phyloP scores from a whole-genome alignment of 2,113 vertebrate genomes.

The Furnarius figulus region DNA sequence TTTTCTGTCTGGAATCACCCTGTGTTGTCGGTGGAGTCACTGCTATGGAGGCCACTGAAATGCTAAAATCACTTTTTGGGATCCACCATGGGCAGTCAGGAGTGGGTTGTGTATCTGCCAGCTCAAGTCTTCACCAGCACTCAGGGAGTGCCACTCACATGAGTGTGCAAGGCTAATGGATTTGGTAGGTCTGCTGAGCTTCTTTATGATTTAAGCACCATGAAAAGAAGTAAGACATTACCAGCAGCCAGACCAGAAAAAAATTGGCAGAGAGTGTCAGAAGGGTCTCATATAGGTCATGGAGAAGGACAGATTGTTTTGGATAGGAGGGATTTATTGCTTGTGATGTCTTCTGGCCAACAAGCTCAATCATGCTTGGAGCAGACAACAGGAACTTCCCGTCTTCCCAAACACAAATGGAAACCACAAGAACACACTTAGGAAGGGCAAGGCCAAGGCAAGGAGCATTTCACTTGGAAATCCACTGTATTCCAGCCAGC shows the following conservation, averaged over 20 bases:
- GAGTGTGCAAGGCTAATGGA: background rate
- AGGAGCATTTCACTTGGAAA: background rate
- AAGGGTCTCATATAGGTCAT: background rate
- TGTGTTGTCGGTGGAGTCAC: background rate
- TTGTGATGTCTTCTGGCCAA: background rate
- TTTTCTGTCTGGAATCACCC: background rate
- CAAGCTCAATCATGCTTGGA: background rate
- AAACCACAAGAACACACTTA: background rate
- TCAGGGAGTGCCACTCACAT: background rate
- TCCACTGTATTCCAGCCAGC: background rate
- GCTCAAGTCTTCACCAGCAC: background rate
- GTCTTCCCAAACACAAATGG: background rate
- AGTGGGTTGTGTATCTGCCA: background rate
- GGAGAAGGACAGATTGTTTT: background rate
- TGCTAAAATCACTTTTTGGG: background rate
- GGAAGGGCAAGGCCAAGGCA: background rate
- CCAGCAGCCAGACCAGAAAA: background rate
- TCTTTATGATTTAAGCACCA: background rate
- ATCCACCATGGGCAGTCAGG: background rate
- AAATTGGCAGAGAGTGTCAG: background rate
- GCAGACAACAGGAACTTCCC: background rate
- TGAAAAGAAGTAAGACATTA: background rate
- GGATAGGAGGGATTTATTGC: background rate
- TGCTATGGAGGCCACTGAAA: background rate
- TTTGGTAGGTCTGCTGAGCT: background rate